Base-by-base conservation (phyloP, 1,140 invertebrate genomes). In the Drosophila punjabiensis region DNA sequence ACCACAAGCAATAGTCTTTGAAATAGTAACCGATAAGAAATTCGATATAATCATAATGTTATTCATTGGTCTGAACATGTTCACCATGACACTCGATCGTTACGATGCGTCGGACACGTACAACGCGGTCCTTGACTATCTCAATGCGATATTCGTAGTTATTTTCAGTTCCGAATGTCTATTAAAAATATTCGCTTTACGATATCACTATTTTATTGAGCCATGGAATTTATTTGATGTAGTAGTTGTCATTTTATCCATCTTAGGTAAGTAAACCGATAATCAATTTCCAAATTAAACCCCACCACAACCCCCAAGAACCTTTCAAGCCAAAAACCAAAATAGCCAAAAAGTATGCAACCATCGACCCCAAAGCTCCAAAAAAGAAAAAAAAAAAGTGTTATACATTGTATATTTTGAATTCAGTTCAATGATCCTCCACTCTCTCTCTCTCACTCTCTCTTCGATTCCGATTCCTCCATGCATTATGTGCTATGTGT, bases 221-320 rank as follows among this genome's bases (percentile, higher is more conserved):
- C 98, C 98, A 68, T 99, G 99, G 99, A 99, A 99, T 95, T 95
- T 99, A 87, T 99, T 99, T 95, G 99, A 99, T 96, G 98, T 99
- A 95, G 97, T 99, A 92, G 98, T 99, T 93, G 98, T 99, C 92
- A 98, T 99, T 95, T 96, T 99, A 94, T 99, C 98, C 93, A 98
- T 99, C 95, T 96, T 98, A 94, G 97, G 97, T 98, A 95, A 96
- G 95, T 95, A 93, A 93, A 90, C 77, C 69, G 63, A 85, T 85
- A 84, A 76, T 50, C 64, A 77, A 81, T 73, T 73, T 67, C 53
- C 69, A 69, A 82, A 75, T 62, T 62, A 33, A 64, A 41, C 58
- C 35, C 53, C 52, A 60, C 35, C 41, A 58, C 55, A 84, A 30
- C 18, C 45, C 62, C 59, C 32, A 37, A 52, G 65, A 30, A 73